Evolutionary conservation across 2,888 invertebrate species (phyloP), one percentile per base, ranked within the genome.

Genomic region (Hirtodrosophila histrioides): DNA sequence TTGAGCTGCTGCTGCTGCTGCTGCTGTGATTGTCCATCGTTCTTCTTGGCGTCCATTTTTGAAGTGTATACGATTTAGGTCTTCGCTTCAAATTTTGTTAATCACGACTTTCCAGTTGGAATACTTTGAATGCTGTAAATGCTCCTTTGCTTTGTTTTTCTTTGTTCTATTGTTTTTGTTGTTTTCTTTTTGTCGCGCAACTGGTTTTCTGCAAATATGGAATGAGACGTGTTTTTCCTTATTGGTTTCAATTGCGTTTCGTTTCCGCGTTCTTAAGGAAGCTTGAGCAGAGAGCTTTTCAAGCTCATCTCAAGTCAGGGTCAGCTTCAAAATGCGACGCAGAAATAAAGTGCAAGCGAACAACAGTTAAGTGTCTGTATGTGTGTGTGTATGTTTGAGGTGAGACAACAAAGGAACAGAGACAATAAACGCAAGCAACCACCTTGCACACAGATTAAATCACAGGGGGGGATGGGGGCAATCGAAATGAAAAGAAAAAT

Each of bases 171-270:
- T 51, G 8, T 53, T 45, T 17, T 55, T 24, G 27, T 23, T 43
- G 44, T 35, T 23, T 46, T 68, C 17, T 37, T 31, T 12, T 29
- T 51, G 27, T 9, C 51, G 44, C 56, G 53, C 61, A 66, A 77
- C 73, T 76, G 72, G 77, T 72, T 73, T 72, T 75, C 75, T 75
- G 71, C 55, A 72, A 75, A 64, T 64, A 72, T 58, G 43, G 46
- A 62, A 53, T 39, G 12, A 61, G 72, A 46, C 72, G 39, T 17
- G 73, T 61, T 76, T 75, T 46, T 60, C 56, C 77, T 73, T 72
- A 72, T 71, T 71, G 7, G 73, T 31, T 9, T 7, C 35, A 73
- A 73, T 71, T 65, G 56, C 77, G 55, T 61, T 49, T 65, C 43
- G 46, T 40, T 73, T 73, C 77, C 77, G 73, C 27, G 11, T 44